Evolutionary conservation across 1,140 invertebrate genomes (phyloP).

Genomic region (Reticulitermes speratus): DNA sequence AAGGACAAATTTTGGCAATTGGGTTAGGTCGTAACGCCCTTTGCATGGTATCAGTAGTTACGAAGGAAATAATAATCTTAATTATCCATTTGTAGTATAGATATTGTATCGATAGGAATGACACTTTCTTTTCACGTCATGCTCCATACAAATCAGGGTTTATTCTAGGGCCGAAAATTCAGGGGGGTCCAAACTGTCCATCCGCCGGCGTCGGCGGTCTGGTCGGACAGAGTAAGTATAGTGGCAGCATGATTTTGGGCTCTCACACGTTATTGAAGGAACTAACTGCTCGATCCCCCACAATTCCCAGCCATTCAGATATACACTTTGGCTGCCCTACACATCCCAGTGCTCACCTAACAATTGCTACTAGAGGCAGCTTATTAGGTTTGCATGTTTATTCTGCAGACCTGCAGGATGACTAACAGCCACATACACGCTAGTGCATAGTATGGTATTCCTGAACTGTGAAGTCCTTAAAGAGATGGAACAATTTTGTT

Average conservation of each 20-base stretch:
- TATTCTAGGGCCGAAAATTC: constrained; percentile 53
- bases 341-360: not conserved
- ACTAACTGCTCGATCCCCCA: constrained; percentile 2
- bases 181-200: constrained; percentile 54
- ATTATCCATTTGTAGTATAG: not conserved
- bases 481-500: not conserved
- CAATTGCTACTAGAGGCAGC: not conserved
- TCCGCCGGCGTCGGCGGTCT: constrained; percentile 52
- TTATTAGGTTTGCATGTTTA: constrained; percentile 13
- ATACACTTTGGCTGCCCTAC: not conserved
- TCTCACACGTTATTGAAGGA: not conserved
- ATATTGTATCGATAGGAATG: not conserved
- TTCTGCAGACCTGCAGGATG: constrained; percentile 1
- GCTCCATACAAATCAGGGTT: constrained; percentile 35
- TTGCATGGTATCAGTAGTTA: not conserved
- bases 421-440: not conserved
- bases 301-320: not conserved
- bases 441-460: not conserved
- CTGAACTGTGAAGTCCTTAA: not conserved
- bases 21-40: not conserved
- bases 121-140: constrained; percentile 27
- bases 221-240: constrained; percentile 45
- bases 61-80: not conserved
- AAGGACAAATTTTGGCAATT: not conserved
- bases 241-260: constrained; percentile 29